A percentile compares a stretch with the other conserved stretches of the same genome.
Conservation (phyloP, 2,888 invertebrate species). For the Antheraea assamensis region DNA sequence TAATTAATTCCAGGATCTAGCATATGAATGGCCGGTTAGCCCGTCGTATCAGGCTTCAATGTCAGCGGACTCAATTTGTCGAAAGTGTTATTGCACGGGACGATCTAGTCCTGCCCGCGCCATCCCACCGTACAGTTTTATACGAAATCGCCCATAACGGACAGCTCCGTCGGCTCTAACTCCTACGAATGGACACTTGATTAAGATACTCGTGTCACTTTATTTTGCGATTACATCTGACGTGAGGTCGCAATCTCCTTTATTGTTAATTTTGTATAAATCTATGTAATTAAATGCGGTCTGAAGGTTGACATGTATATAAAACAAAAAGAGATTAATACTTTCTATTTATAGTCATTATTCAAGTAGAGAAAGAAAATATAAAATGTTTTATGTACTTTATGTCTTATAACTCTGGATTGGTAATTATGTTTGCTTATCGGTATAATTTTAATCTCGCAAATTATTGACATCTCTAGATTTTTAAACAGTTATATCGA, state of each 20-base stretch:
- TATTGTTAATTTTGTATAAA: slow-evolving; percentile 66
- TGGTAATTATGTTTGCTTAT: neutral
- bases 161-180: slow-evolving; percentile 66
- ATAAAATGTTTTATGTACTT: neutral
- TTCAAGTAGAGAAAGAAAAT: neutral
- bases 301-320: neutral
- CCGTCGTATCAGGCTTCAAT: slow-evolving; percentile 57
- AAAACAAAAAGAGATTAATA: slow-evolving; percentile 3
- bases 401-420: neutral
- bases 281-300: slow-evolving; percentile 46
- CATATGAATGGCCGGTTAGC: slow-evolving; percentile 49
- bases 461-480: neutral
- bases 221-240: slow-evolving; percentile 76
- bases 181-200: slow-evolving; percentile 76
- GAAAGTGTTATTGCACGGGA: slow-evolving; percentile 74
- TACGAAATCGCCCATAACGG: slow-evolving; percentile 71
- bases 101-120: slow-evolving; percentile 46
- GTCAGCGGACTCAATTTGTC: slow-evolving; percentile 76
- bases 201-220: slow-evolving; percentile 79
- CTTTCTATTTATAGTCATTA: neutral
- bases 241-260: slow-evolving; percentile 67
- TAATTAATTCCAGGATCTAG: slow-evolving; percentile 31
- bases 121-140: slow-evolving; percentile 60
- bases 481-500: neutral
- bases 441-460: neutral